Base-by-base conservation (phyloP, 2,888 invertebrate genomes). In the Morinoia aosen region DNA sequence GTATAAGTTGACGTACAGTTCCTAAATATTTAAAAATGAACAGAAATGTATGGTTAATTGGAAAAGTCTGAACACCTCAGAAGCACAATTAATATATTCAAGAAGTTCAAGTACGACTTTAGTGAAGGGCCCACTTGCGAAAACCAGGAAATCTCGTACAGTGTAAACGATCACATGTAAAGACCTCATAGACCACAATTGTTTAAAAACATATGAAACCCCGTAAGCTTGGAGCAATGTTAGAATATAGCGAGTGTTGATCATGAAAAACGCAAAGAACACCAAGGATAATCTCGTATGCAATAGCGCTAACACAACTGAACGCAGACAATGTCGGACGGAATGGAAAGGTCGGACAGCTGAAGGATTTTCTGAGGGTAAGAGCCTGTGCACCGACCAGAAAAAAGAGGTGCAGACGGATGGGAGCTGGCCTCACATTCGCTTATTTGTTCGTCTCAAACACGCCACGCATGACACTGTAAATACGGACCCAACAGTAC, bases 391-490 rank as follows among this genome's bases (percentile, higher is more conserved):
- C 40, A 14, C 39, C 14, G 16, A 90, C 90, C 7, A 90, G 48
- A 90, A 90, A 90, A 90, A 40, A 90, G 39, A 39, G 14, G 25
- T 39, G 25, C 40, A 12, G 12, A 48, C 48, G 90, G 39, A 90
- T 39, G 90, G 33, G 48, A 48, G 90, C 40, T 48, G 90, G 76
- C 76, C 33, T 76, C 76, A 90, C 25, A 88, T 5, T 11, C 48
- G 90, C 90, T 40, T 90, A 48, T 90, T 90, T 90, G 90, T 48
- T 90, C 90, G 25, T 48, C 90, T 90, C 90, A 90, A 40, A 90
- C 90, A 90, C 40, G 40, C 40, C 90, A 90, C 90, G 90, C 90
- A 90, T 90, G 90, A 90, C 40, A 90, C 90, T 48, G 48, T 90
- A 40, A 90, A 90, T 90, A 90, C 40, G 90, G 90, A 90, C 14